phyloP scores from a whole-genome alignment of 1,140 invertebrate species.

The Brachionus angularis region DNA sequence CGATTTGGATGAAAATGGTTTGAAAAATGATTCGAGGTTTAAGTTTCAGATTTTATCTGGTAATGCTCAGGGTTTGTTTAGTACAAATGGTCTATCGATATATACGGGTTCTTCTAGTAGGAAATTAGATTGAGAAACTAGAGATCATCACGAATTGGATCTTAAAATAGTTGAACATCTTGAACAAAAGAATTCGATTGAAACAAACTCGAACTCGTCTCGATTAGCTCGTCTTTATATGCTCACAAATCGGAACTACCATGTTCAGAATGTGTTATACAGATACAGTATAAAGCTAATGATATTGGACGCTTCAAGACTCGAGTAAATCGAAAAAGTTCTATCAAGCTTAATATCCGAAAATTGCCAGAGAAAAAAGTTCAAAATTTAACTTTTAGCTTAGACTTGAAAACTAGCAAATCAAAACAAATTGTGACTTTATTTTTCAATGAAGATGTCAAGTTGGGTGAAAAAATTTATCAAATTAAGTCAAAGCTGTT shows the following conservation, averaged over 20 bases:
- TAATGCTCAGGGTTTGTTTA: conserved; percentile 18
- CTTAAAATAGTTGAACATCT: conserved; percentile 24
- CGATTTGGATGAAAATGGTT: not conserved
- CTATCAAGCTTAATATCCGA: not conserved
- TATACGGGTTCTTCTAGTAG: not conserved
- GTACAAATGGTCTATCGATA: not conserved
- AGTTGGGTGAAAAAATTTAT: conserved; percentile 36
- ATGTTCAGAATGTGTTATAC: not conserved
- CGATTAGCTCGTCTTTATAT: not conserved
- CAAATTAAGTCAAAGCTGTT: conserved; percentile 18
- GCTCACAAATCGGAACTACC: not conserved
- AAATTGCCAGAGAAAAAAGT: not conserved
- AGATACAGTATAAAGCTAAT: not conserved
- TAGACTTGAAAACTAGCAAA: not conserved
- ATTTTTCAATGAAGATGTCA: conserved; percentile 21
- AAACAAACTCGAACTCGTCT: not conserved
- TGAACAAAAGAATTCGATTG: not conserved
- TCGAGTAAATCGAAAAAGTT: conserved; percentile 22
- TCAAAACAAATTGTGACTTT: not conserved
- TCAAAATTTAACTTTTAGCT: conserved; percentile 5
- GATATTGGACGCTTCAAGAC: conserved; percentile 15
- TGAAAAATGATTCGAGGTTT: not conserved
- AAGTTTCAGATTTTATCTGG: conserved; percentile 10
- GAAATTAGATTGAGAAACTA: conserved; percentile 20
- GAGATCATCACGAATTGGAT: conserved; percentile 4